Conservation (phyloP, 2,797 vertebrate species). For the Pyrocephalus nanus region DNA sequence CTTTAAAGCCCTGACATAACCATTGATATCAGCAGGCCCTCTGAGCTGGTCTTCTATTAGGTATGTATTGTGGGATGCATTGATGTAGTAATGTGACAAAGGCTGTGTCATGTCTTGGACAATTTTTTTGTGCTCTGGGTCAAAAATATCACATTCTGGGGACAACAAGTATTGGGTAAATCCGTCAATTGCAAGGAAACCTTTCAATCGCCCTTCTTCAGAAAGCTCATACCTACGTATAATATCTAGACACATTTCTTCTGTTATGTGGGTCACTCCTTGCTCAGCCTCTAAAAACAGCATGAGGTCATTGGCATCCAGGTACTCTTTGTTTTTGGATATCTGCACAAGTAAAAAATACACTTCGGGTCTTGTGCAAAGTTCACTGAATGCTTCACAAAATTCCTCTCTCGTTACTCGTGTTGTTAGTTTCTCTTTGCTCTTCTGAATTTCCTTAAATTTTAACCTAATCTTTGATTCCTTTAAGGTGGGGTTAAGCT, state of each 20-base stretch:
- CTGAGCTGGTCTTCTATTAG: constrained; percentile 93
- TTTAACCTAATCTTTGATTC: constrained; percentile 94
- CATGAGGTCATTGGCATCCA: constrained; percentile 93
- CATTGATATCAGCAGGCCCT: constrained; percentile 90
- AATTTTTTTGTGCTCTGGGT: constrained; percentile 90
- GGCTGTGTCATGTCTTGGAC: constrained; percentile 96
- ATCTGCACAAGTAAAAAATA: constrained; percentile 97
- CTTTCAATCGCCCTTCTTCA: constrained; percentile 84
- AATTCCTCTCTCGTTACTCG: constrained; percentile 95
- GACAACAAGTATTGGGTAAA: constrained; percentile 94
- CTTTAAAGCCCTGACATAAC: constrained; percentile 89
- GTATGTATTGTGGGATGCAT: constrained; percentile 95
- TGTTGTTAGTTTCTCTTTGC: constrained; percentile 96
- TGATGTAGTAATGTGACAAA: constrained; percentile 96
- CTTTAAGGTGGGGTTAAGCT: constrained; percentile 91
- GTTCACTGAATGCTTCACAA: constrained; percentile 93
- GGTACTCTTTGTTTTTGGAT: constrained; percentile 94
- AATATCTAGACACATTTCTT: constrained; percentile 92
- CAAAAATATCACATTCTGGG: constrained; percentile 93
- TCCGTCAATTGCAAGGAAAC: constrained; percentile 92
- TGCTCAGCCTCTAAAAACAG: constrained; percentile 97
- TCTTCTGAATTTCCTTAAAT: constrained; percentile 97
- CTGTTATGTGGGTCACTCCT: constrained; percentile 88
- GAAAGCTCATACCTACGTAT: constrained; percentile 90
- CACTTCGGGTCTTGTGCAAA: constrained; percentile 95